A percentile compares a stretch with the other conserved stretches of the same genome.
phyloP scores from a whole-genome alignment of 2,113 vertebrate genomes.

The Prunella fulvescens region DNA sequence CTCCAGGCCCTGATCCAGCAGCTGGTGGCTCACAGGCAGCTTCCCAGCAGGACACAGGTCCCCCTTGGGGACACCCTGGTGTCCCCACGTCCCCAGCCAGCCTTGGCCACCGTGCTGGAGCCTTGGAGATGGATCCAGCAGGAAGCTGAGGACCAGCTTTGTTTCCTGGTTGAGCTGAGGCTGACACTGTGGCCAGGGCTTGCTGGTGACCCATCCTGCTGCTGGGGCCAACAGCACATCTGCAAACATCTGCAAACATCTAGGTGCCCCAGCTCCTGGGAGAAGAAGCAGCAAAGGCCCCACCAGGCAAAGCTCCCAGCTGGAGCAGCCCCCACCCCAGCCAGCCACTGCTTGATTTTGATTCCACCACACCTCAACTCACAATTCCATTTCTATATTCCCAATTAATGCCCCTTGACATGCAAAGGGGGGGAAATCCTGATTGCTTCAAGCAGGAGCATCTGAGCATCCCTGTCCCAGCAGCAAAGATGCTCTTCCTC shows the following conservation, averaged over 20 bases:
- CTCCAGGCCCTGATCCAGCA: neutral
- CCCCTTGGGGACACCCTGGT: neutral
- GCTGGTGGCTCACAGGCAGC: neutral
- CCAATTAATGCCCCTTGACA: neutral
- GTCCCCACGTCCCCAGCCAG: neutral
- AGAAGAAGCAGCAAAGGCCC: neutral
- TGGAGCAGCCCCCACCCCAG: neutral
- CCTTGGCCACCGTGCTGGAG: rapidly evolving
- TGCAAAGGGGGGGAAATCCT: rapidly evolving
- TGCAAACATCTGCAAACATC: slow-evolving; percentile 42
- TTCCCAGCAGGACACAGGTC: rapidly evolving
- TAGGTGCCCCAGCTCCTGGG: neutral
- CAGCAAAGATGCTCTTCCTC: neutral
- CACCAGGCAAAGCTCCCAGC: rapidly evolving
- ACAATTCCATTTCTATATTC: no score
- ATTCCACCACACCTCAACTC: neutral
- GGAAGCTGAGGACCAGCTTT: neutral
- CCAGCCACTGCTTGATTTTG: rapidly evolving
- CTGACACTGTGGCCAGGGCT: neutral
- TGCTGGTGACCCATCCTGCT: rapidly evolving
- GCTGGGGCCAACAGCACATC: neutral
- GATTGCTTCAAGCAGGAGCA: rapidly evolving
- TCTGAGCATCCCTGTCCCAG: neutral
- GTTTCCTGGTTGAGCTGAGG: neutral
- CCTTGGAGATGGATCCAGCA: neutral